Conservation (phyloP, 1,140 invertebrate genomes). For the Grapholita molesta region DNA sequence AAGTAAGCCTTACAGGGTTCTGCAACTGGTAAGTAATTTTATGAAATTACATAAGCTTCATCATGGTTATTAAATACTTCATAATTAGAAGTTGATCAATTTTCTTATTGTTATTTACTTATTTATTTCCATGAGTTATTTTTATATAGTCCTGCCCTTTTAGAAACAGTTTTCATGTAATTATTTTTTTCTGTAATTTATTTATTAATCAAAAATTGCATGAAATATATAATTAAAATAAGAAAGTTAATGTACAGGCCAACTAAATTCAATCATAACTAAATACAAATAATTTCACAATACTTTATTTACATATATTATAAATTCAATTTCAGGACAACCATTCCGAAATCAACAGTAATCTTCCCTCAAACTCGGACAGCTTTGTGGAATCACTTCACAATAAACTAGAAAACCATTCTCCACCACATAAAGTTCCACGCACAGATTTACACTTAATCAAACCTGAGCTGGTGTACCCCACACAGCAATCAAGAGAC, state of each 20-base stretch:
- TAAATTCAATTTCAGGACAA: constrained; percentile 45
- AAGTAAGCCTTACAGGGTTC: constrained; percentile 60
- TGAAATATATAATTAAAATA: too few species aligned
- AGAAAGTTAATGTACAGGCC: too few species aligned
- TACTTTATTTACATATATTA: background rate
- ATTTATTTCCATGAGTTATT: too few species aligned
- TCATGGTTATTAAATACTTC: too few species aligned
- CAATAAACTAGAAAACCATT: constrained; percentile 47
- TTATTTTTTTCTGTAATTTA: too few species aligned
- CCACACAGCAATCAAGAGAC: constrained; percentile 47
- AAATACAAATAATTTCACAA: background rate
- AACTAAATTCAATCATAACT: too few species aligned
- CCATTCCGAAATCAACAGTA: constrained; percentile 42
- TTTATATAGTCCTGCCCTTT: too few species aligned
- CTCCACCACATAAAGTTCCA: constrained; percentile 52
- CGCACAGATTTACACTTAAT: constrained; percentile 48
- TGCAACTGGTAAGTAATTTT: constrained; percentile 48
- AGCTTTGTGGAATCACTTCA: constrained; percentile 28
- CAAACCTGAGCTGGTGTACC: constrained; percentile 45
- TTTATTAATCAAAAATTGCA: too few species aligned
- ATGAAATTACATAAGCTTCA: background rate
- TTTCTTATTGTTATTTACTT: too few species aligned
- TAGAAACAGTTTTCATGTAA: too few species aligned
- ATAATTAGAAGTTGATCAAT: too few species aligned
- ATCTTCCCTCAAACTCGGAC: constrained; percentile 30